Conservation (phyloP, 2,113 vertebrate species). For the Dasyornis broadbenti region DNA sequence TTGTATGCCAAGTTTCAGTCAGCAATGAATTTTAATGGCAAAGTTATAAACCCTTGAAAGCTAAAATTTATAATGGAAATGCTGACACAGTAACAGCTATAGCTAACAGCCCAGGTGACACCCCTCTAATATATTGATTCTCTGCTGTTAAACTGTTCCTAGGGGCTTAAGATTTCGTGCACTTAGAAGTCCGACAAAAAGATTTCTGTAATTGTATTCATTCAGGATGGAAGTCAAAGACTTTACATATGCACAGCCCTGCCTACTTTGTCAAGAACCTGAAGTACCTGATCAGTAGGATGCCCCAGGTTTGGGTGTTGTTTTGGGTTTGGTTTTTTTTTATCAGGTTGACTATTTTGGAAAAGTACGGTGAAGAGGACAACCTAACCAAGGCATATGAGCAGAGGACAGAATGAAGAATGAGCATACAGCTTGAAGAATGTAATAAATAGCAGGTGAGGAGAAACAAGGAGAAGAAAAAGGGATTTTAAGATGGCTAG, state of each 20-base stretch:
- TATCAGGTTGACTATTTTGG: background rate
- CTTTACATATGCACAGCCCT: background rate
- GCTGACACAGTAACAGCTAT: constrained; percentile 45
- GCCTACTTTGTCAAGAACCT: background rate
- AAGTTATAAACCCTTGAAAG: constrained; percentile 56
- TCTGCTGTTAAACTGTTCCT: constrained; percentile 20
- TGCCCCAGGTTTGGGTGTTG: background rate
- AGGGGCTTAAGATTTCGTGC: background rate
- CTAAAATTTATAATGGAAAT: constrained; percentile 52
- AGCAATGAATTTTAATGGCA: constrained; percentile 47
- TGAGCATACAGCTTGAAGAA: background rate
- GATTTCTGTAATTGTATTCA: background rate
- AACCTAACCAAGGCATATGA: background rate
- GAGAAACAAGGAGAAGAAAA: background rate
- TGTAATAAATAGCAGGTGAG: background rate
- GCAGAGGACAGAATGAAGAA: background rate
- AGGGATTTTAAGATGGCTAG: background rate
- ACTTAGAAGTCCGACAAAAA: background rate
- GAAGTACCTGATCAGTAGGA: background rate
- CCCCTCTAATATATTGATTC: constrained; percentile 1
- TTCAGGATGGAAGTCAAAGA: background rate
- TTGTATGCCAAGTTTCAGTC: constrained; percentile 50
- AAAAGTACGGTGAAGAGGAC: background rate
- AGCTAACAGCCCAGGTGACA: constrained; percentile 43
- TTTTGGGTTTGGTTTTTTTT: background rate